Conservation (phyloP, 2,888 invertebrate genomes). For the Agrochola circellaris region DNA sequence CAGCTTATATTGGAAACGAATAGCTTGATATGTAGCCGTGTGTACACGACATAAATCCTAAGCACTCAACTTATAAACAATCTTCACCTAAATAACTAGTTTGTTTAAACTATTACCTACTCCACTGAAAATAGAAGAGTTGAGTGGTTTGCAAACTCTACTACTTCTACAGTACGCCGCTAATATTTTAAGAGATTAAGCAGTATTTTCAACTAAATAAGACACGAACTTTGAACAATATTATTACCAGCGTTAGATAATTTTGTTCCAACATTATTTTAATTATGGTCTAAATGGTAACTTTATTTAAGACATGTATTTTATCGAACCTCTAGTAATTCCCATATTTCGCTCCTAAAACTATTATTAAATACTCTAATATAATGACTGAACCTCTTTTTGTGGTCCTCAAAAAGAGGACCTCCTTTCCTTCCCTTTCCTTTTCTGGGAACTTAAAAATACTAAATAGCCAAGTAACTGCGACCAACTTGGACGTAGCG, state of each 20-base stretch:
- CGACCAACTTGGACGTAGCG: no score
- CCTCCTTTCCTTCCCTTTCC: no score
- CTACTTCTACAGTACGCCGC: neutral
- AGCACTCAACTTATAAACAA: neutral
- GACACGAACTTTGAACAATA: slow-evolving; percentile 15
- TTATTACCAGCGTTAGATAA: neutral
- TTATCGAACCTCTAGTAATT: neutral
- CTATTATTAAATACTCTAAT: no score
- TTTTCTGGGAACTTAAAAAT: no score
- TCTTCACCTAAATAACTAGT: slow-evolving; percentile 25
- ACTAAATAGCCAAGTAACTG: no score
- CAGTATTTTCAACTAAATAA: slow-evolving; percentile 41
- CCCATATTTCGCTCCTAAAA: neutral
- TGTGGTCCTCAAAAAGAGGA: no score
- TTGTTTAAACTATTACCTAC: slow-evolving; percentile 12
- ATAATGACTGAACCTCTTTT: no score
- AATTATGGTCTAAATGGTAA: slow-evolving; percentile 3
- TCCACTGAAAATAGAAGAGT: neutral
- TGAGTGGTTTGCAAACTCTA: slow-evolving; percentile 30
- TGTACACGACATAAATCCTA: neutral
- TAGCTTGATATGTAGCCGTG: no score
- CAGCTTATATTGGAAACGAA: no score
- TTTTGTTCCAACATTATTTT: slow-evolving; percentile 10
- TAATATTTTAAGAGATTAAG: slow-evolving; percentile 34
- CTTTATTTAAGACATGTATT: neutral